A percentile compares a stretch with the other conserved stretches of the same genome.
phyloP scores from a whole-genome alignment of 23 tunicate species.

The Corella eumyota region DNA sequence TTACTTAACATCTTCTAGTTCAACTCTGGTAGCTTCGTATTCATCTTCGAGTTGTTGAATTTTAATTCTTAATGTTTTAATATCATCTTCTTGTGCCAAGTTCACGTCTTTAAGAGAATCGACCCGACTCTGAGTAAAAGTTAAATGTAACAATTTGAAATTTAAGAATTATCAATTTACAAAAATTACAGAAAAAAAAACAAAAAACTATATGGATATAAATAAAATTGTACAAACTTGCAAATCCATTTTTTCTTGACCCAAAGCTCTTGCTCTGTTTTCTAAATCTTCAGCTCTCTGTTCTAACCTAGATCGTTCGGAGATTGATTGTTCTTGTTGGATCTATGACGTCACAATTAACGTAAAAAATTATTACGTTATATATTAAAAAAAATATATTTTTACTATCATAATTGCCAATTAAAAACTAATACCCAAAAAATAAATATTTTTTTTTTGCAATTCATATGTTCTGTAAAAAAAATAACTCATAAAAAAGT shows the following conservation, averaged over 20 bases:
- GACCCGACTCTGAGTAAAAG: conserved; percentile 33
- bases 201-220: neutral
- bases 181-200: neutral
- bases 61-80: conserved; percentile 58
- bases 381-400: too few relatives aligned
- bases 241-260: conserved; percentile 49
- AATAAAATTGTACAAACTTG: conserved; percentile 15
- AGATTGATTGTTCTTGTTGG: conserved; percentile 66
- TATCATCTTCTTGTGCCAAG: conserved; percentile 64
- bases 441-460: too few relatives aligned
- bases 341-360: conserved; percentile 30
- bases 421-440: too few relatives aligned
- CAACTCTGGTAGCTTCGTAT: conserved; percentile 22
- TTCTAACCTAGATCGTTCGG: conserved; percentile 53
- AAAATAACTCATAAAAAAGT: too few relatives aligned
- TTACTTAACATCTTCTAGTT: conserved; percentile 61
- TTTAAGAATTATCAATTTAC: neutral
- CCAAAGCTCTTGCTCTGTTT: conserved; percentile 39
- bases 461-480: too few relatives aligned
- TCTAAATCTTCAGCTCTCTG: conserved; percentile 62
- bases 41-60: conserved; percentile 61
- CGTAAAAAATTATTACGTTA: too few relatives aligned
- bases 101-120: conserved; percentile 64
- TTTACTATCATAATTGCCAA: too few relatives aligned
- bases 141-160: neutral